Conservation (phyloP, 1,140 invertebrate species). For the Trialeurodes vaporariorum region DNA sequence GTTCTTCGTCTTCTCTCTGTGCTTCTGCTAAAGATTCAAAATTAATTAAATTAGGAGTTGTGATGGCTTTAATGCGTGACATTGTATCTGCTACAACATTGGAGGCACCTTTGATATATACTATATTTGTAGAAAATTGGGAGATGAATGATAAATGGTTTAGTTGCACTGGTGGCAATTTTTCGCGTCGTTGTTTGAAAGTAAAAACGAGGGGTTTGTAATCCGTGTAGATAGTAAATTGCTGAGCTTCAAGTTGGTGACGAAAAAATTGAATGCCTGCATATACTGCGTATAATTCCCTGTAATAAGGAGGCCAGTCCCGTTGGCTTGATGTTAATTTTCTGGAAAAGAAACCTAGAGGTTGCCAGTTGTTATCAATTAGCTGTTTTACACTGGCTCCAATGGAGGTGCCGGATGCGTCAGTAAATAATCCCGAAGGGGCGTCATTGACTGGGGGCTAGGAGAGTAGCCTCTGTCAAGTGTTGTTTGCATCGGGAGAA, state of each 20-base stretch:
- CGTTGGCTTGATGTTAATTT: conserved; percentile 29
- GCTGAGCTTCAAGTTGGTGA: conserved; percentile 33
- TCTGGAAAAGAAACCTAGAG: conserved; percentile 34
- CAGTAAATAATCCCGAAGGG: conserved; percentile 6
- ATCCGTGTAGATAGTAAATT: conserved; percentile 32
- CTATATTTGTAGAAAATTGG: conserved; percentile 13
- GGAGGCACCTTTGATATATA: neutral
- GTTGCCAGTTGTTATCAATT: conserved; percentile 19
- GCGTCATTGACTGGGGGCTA: conserved; percentile 2
- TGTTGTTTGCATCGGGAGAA: conserved; percentile 23
- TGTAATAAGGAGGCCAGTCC: conserved; percentile 35
- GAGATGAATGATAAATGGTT: conserved; percentile 30
- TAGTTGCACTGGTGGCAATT: conserved; percentile 26
- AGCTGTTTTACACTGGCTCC: conserved; percentile 25
- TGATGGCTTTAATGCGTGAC: neutral
- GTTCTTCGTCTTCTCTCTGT: neutral
- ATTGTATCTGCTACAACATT: neutral
- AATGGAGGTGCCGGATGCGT: conserved; percentile 25
- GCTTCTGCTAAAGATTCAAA: neutral
- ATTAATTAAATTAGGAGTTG: neutral
- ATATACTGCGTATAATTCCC: conserved; percentile 38
- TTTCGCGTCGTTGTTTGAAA: conserved; percentile 25
- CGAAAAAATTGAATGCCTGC: conserved; percentile 34
- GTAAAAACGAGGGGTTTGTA: conserved; percentile 32
- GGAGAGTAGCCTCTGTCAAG: conserved; percentile 22